Conservation (phyloP, 1,140 invertebrate species). For the Aplysia californica region DNA sequence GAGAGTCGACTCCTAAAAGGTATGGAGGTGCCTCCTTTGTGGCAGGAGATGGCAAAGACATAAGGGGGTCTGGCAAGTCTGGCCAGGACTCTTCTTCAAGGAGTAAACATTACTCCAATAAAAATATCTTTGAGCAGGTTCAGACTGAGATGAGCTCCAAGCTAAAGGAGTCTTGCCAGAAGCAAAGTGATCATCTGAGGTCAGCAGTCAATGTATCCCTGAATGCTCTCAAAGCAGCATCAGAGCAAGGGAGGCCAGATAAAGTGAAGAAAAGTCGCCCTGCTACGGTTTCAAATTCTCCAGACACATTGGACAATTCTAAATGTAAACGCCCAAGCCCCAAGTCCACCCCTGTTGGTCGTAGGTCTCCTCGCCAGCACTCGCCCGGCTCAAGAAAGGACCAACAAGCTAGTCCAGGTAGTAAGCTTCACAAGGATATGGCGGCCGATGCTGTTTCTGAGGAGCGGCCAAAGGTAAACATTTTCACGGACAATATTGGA, state of each 20-base stretch:
- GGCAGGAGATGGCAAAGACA: too few species aligned
- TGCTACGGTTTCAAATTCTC: neutral
- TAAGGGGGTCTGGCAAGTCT: too few species aligned
- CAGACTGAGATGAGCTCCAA: neutral
- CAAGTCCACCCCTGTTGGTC: neutral
- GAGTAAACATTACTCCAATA: too few species aligned
- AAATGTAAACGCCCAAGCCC: neutral
- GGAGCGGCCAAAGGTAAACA: constrained; percentile 22
- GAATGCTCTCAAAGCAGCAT: constrained; percentile 17
- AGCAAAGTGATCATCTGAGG: neutral
- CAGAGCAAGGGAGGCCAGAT: constrained; percentile 13
- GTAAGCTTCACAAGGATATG: neutral
- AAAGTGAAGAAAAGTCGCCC: constrained; percentile 12
- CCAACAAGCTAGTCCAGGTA: neutral
- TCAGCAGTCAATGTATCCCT: neutral
- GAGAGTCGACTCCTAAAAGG: neutral
- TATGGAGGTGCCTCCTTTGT: neutral
- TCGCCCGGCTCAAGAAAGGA: neutral
- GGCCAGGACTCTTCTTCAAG: too few species aligned
- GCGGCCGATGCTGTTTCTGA: neutral
- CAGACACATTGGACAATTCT: neutral
- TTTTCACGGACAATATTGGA: constrained; percentile 22
- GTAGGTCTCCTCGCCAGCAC: constrained; percentile 2
- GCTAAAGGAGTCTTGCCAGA: neutral
- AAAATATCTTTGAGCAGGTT: too few species aligned